These are phyloP conservation scores for Tipula helvola DNA, from an alignment of 2,888 invertebrate species.

Conservation along the genomic window DNA sequence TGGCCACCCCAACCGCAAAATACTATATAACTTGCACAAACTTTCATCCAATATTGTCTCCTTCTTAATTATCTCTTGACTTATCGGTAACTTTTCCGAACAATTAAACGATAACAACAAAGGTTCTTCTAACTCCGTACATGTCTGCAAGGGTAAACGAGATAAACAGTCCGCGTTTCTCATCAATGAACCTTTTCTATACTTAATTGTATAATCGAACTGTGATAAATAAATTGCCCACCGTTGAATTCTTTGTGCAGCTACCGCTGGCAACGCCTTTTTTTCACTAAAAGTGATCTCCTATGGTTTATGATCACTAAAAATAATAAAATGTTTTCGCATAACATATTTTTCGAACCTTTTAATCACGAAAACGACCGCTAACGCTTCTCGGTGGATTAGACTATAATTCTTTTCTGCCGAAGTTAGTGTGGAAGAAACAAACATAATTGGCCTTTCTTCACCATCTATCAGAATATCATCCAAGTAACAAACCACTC, in stretches of 20 bases:
- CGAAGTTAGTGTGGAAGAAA: slow-evolving; percentile 13
- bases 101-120: too few species aligned
- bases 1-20: too few species aligned
- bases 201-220: too few species aligned
- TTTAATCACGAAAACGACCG: slow-evolving; percentile 15
- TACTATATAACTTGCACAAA: not conserved
- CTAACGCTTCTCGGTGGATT: slow-evolving; percentile 21
- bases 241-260: not conserved
- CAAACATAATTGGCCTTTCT: slow-evolving; percentile 11
- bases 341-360: not conserved
- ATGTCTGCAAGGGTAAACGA: too few species aligned
- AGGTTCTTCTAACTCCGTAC: too few species aligned
- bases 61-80: not conserved
- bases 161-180: too few species aligned
- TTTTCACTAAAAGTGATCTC: not conserved
- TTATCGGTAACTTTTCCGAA: not conserved
- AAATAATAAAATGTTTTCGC: not conserved
- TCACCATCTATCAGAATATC: slow-evolving; percentile 7
- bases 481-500: not conserved
- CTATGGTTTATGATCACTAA: not conserved
- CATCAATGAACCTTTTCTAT: too few species aligned
- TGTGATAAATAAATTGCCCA: not conserved
- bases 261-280: not conserved
- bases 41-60: not conserved
- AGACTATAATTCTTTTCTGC: slow-evolving; percentile 9